Percentiles rank a stretch among this genome's conserved stretches.
These are phyloP conservation scores for Neomicropteryx cornuta DNA, from an alignment of 1,140 invertebrate species.

Conservation along the genomic window DNA sequence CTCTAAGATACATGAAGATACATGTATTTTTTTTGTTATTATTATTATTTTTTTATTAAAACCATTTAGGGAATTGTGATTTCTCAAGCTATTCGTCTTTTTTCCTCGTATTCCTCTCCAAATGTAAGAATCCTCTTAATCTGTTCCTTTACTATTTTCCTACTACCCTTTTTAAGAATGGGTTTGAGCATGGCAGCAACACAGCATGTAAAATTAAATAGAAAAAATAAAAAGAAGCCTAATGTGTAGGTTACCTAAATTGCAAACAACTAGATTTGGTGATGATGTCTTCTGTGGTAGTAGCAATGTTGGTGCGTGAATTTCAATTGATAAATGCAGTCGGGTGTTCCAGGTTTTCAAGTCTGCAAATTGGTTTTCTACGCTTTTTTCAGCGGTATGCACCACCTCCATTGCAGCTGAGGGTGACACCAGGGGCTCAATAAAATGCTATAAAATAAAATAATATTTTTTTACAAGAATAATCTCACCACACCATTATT, in stretches of 20 bases:
- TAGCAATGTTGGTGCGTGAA: constrained; percentile 63
- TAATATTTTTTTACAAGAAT: too few species aligned
- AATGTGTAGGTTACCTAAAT: constrained; percentile 46
- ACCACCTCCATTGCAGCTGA: constrained; percentile 24
- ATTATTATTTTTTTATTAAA: too few species aligned
- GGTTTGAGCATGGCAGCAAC: not conserved
- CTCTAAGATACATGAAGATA: too few species aligned
- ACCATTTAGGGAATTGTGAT: too few species aligned
- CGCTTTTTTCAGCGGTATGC: constrained; percentile 23
- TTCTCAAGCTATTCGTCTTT: too few species aligned
- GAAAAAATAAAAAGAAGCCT: constrained; percentile 3
- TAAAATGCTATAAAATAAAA: constrained; percentile 45
- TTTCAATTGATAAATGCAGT: constrained; percentile 58
- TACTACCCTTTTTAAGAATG: not conserved
- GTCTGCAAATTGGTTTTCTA: constrained; percentile 27
- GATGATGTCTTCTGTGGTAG: constrained; percentile 72
- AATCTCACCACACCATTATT: too few species aligned
- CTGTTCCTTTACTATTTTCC: too few species aligned
- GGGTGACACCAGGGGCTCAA: constrained; percentile 48
- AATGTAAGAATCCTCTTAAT: too few species aligned
- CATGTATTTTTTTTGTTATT: too few species aligned
- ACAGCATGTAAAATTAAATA: not conserved
- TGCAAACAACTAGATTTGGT: constrained; percentile 66
- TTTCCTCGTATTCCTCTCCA: too few species aligned
- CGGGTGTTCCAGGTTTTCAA: constrained; percentile 50